Base-by-base conservation (phyloP, 64 coral and sea anemone species). In the Catalaphyllia jardinei region DNA sequence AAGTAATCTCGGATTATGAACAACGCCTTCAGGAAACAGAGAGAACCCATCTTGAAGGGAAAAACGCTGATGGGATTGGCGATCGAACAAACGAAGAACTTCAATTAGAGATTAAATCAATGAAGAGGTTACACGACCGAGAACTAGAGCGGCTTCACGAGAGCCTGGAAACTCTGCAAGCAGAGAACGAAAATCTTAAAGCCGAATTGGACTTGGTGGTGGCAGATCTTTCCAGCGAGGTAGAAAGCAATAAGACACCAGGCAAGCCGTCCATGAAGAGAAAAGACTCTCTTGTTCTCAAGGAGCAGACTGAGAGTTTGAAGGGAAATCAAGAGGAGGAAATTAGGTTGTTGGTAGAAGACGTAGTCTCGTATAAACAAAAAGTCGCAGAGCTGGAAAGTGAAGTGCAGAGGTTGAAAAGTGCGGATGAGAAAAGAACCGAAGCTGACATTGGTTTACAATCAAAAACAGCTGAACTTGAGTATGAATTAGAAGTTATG, bases 131-230 rank as follows among this genome's bases (percentile, higher is more conserved):
- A 19, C 83, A 93, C 24, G 91, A 87, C 16, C 82, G 63, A 46
- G 95, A 97, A 29, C 38, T 91, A 9, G 88, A 97, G 29, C 73
- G 65, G 29, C 79, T 97, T 24, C 92, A 97, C 52, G 95, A 97
- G 49, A 85, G 31, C 22, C 27, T 97, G n/a, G 95, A 97, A 88
- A 91, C 80, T 18, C 59, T 91, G 62, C 95, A 91, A 63, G 74
- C 75, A 20, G 91, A 97, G 31, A 93, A 97, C 60, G 63, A 87
- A 24, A 77, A 93, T 38, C 77, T 97, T 0, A 83, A 90, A 67
- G 93, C 81, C 31, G 95, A 97, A 75, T 97, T 82, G 67, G 95
- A 96, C 81, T 59, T 96, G 11, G 91, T 96, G 22, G 95, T 96
- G 18, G 75, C 74, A 7, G 95, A 94, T 88, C 81, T 97, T 35